phyloP scores from a whole-genome alignment of 2,113 vertebrate species.

The Epinephelus moara region DNA sequence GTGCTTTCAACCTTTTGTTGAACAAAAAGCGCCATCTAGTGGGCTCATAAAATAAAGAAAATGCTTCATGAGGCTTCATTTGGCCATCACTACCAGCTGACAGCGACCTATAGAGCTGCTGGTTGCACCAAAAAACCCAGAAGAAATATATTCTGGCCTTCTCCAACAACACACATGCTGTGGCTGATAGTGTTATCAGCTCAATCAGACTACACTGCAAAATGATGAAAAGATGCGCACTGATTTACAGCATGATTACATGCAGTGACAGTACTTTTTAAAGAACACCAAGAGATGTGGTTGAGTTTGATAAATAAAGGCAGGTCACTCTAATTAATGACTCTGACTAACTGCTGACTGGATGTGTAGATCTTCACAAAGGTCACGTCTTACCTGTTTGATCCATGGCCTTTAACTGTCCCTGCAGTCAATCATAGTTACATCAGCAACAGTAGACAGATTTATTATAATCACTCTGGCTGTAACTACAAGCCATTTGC shows the following conservation, averaged over 20 bases:
- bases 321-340: conserved; percentile 45
- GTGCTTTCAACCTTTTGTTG: too few relatives aligned
- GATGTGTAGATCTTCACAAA: conserved; percentile 61
- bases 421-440: conserved; percentile 20
- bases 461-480: too few relatives aligned
- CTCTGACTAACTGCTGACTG: conserved; percentile 51
- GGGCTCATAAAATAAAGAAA: too few relatives aligned
- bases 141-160: too few relatives aligned
- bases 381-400: conserved; percentile 57
- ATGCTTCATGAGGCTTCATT: too few relatives aligned
- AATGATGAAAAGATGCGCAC: too few relatives aligned
- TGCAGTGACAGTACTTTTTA: neutral
- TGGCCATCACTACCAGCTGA: too few relatives aligned
- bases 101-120: too few relatives aligned
- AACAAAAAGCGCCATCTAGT: too few relatives aligned
- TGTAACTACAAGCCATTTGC: neutral
- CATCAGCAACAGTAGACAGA: neutral
- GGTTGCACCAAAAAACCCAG: too few relatives aligned
- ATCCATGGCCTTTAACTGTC: conserved; percentile 39
- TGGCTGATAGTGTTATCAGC: too few relatives aligned
- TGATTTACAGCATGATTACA: neutral
- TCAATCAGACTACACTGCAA: neutral
- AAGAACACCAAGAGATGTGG: neutral
- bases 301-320: conserved; percentile 12
- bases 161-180: too few relatives aligned